phyloP scores from a whole-genome alignment of 1,140 invertebrate species.

The Berghia stephanieae region DNA sequence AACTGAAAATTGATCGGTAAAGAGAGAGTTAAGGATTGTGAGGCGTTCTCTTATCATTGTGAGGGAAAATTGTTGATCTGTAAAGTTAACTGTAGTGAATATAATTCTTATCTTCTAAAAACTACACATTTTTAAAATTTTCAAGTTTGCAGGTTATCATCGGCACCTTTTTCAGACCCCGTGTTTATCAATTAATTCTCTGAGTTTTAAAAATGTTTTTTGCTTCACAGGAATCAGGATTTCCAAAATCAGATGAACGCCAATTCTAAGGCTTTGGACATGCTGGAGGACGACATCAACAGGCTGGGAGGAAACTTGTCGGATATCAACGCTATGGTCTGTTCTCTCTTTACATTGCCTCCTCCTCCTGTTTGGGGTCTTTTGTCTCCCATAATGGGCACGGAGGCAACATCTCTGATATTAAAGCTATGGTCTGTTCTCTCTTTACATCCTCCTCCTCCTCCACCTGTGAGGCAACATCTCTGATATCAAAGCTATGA shows the following conservation, averaged over 20 bases:
- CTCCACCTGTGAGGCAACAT: conserved; percentile 71
- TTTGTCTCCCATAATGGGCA: conserved; percentile 66
- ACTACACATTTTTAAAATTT: too few species aligned
- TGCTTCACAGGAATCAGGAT: conserved; percentile 64
- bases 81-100: too few species aligned
- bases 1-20: too few species aligned
- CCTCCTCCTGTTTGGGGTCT: neutral
- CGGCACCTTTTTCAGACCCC: too few species aligned
- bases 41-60: too few species aligned
- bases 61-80: too few species aligned
- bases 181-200: too few species aligned
- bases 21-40: too few species aligned
- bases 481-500: conserved; percentile 83
- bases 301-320: conserved; percentile 80
- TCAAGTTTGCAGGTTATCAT: too few species aligned
- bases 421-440: conserved; percentile 77
- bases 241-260: conserved; percentile 78
- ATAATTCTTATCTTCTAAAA: too few species aligned
- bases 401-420: conserved; percentile 78
- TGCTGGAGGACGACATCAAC: conserved; percentile 75
- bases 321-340: conserved; percentile 79
- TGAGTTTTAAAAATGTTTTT: neutral
- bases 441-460: neutral
- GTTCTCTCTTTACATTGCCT: neutral
- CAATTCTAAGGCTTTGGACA: conserved; percentile 72